A percentile compares a stretch with the other conserved stretches of the same genome.
These are phyloP conservation scores for Goniozus legneri DNA, from an alignment of 1,140 invertebrate genomes.

Conservation along the genomic window DNA sequence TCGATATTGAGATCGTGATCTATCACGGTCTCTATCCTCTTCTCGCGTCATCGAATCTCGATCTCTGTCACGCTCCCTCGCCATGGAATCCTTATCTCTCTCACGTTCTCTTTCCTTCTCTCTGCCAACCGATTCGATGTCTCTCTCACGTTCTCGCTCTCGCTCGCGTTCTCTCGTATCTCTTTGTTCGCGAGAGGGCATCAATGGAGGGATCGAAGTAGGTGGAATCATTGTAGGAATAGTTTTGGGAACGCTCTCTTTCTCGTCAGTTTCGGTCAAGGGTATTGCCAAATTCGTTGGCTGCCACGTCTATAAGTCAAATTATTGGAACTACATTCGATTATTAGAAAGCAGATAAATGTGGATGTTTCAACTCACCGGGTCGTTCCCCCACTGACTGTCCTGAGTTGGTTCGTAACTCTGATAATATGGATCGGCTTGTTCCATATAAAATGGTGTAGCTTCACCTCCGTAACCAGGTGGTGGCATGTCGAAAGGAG, in stretches of 20 bases:
- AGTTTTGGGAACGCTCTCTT: conserved; percentile 47
- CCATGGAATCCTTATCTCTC: conserved; percentile 45
- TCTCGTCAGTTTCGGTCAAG: conserved; percentile 48
- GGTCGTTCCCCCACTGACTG: conserved; percentile 63
- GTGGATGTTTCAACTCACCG: conserved; percentile 31
- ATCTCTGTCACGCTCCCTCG: conserved; percentile 48
- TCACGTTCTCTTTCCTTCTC: conserved; percentile 45
- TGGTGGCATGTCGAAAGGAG: conserved; percentile 57
- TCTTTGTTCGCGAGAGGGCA: conserved; percentile 43
- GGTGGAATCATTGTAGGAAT: conserved; percentile 50
- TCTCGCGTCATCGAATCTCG: conserved; percentile 46
- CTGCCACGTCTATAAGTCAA: conserved; percentile 51
- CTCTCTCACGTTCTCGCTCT: conserved; percentile 45
- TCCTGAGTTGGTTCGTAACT: conserved; percentile 72
- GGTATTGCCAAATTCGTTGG: conserved; percentile 46
- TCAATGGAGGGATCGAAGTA: conserved; percentile 41
- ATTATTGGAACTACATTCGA: no score
- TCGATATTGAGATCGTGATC: conserved; percentile 47
- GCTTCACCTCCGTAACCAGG: conserved; percentile 59
- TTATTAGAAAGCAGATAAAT: not conserved
- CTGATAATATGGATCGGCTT: conserved; percentile 66
- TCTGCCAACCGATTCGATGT: conserved; percentile 33
- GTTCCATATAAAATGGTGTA: conserved; percentile 50
- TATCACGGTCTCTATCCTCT: conserved; percentile 47
- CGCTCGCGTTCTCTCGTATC: conserved; percentile 41